Evolutionary conservation across 2,888 invertebrate genomes (phyloP).

Genomic region (Oxystoma pomonae): DNA sequence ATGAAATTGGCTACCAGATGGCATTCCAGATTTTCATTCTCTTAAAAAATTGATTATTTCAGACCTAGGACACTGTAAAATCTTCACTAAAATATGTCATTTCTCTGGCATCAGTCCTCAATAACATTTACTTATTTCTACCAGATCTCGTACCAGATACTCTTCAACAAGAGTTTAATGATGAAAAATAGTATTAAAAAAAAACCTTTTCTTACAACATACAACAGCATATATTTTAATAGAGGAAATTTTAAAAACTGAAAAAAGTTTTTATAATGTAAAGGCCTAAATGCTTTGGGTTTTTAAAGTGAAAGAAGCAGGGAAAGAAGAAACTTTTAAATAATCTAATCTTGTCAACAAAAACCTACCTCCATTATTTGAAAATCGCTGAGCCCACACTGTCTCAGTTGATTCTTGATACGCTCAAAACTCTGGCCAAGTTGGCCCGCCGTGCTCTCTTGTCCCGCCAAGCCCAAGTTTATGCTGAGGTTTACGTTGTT

Average conservation of each 20-base stretch:
- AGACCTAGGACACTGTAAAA: no score
- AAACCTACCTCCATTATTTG: neutral
- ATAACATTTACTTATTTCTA: no score
- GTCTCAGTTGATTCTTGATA: neutral
- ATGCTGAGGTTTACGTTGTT: conserved; percentile 4
- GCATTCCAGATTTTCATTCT: no score
- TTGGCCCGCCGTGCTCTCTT: neutral
- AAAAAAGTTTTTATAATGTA: neutral
- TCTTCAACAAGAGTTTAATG: no score
- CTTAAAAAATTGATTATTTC: no score
- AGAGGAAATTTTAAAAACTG: neutral
- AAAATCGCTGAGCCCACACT: neutral
- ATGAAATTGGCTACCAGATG: no score
- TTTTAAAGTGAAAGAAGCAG: no score
- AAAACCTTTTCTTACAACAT: neutral
- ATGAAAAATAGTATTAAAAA: no score
- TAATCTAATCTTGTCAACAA: neutral
- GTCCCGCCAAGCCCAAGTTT: neutral
- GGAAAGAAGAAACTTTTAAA: neutral
- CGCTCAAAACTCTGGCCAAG: neutral
- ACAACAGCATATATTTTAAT: neutral
- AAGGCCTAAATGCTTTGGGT: no score
- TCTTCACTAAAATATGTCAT: no score
- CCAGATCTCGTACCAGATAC: no score
- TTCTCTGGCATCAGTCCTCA: no score